Evolutionary conservation across 1,140 invertebrate genomes (phyloP), one percentile per base, ranked within the genome.

Genomic region (Cyphomyrmex costatus): DNA sequence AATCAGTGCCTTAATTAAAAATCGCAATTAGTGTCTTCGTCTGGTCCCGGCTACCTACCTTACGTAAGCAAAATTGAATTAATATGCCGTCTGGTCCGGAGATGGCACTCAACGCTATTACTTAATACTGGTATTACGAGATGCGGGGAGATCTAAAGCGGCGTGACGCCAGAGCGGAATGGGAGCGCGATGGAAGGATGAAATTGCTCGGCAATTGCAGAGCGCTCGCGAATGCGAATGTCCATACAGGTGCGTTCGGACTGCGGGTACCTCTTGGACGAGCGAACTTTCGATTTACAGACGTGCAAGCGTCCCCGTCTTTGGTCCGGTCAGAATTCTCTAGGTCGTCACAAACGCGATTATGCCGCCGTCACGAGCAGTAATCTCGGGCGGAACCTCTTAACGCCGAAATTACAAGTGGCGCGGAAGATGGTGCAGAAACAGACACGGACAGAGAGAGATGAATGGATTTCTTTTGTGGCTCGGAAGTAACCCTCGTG

Each of bases 1-100:
- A 87, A 90, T 92, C 86, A 90, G 86, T 89, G 86, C 89, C 88
- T 84, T 92, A 92, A 92, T 92, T 91, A 92, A 92, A 92, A 92
- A 91, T 92, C 84, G 89, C 92, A 92, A 92, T 92, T 92, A 92
- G 90, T 88, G 86, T 91, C 87, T 86, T 90, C 73, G 84, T 63
- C 89, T 46, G 74, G 74, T 33, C 63, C 65, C 63, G 10, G 73
- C 30, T 53, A 85, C 16, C 85, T 80, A 61, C 87, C 85, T 89
- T 88, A 89, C 85, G 84, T 88, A 89, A 91, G 86, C 84, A 84
- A 90, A 91, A 91, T 92, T 91, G 80, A 92, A 92, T 92, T 92
- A 91, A 91, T 91, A 89, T 49, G 77, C 89, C 66, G 88, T 86
- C 80, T 86, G 87, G 78, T 30, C 76, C 68, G 86, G 88, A 68